Evolutionary conservation across 2,888 invertebrate species (phyloP), one percentile per base, ranked within the genome.

Genomic region (Drosophila nigritarsus): DNA sequence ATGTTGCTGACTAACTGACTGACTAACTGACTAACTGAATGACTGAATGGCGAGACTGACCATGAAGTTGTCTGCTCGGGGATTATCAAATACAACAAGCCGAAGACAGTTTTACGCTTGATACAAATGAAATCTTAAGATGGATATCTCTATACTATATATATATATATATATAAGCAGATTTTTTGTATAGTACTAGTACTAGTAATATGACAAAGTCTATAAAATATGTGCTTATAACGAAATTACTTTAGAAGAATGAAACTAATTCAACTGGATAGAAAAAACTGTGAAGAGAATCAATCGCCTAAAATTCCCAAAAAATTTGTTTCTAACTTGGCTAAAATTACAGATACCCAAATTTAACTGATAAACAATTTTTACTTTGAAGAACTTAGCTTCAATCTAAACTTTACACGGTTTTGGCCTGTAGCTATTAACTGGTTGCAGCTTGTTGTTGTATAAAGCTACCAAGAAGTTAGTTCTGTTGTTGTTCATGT

Each of bases 1-100:
- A 78, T 80, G 68, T 63, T 70, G 75, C 82, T 73, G 85, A 68
- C 78, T 79, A 78, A 78, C 78, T 75, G 65, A 74, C 78, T 65
- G 38, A 71, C 66, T 66, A 45, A 55, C 76, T 74, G 34, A 61
- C 59, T 60, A 30, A 70, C 70, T 45, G 45, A 45, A 15, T 24
- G 48, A 73, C 75, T 75, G 65, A 62, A 53, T 61, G 65, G 29
- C 20, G 11, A 2, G 45, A 48, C 62, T 60, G 67, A 65, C 78
- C 80, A 54, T 79, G 62, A 67, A 75, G 68, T 64, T 68, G 80
- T 75, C 66, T 64, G 11, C 71, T 36, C 20, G 58, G 48, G 65
- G 73, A 79, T 79, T 78, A 78, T 78, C 80, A 65, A 78, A 78
- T 70, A 67, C 67, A 72, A 49, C 62, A 72, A 72, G 59, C 71